Conservation (phyloP, 2,888 invertebrate genomes). For the Pachliopta kotzebuea region DNA sequence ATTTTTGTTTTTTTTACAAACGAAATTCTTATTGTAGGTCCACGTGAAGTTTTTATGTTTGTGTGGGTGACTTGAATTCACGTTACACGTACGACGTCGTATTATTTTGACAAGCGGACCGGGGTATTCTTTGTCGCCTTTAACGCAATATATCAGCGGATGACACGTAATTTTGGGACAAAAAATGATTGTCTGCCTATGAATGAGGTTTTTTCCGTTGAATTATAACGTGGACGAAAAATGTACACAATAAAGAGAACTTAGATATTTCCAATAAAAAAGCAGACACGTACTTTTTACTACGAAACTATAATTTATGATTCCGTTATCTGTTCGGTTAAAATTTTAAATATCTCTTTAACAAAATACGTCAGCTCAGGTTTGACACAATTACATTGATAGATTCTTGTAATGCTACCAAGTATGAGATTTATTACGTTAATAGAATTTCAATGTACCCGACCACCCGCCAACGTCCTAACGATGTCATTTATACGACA, state of each 20-base stretch:
- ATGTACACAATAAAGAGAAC: conserved; percentile 25
- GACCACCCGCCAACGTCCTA: conserved; percentile 77
- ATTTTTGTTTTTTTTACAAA: conserved; percentile 26
- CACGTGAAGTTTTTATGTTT: conserved; percentile 46
- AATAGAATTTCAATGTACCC: conserved; percentile 73
- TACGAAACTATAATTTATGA: conserved; percentile 16
- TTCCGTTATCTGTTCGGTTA: not conserved
- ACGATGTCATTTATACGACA: conserved; percentile 75
- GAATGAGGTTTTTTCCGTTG: conserved; percentile 45
- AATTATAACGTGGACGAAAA: conserved; percentile 24
- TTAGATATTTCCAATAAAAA: conserved; percentile 29
- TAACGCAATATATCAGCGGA: conserved; percentile 66
- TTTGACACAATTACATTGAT: conserved; percentile 59
- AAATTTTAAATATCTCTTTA: not conserved
- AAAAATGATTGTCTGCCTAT: conserved; percentile 46
- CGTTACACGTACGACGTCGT: conserved; percentile 55
- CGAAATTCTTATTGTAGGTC: conserved; percentile 33
- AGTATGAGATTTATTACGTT: conserved; percentile 66
- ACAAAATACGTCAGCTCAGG: not conserved
- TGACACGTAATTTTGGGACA: conserved; percentile 57
- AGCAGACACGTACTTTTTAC: conserved; percentile 29
- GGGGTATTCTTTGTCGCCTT: conserved; percentile 66
- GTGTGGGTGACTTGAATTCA: conserved; percentile 48
- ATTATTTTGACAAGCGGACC: conserved; percentile 74
- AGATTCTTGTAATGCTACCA: conserved; percentile 53